Evolutionary conservation across 2,113 vertebrate genomes (phyloP).

Genomic region (Raja brachyura): DNA sequence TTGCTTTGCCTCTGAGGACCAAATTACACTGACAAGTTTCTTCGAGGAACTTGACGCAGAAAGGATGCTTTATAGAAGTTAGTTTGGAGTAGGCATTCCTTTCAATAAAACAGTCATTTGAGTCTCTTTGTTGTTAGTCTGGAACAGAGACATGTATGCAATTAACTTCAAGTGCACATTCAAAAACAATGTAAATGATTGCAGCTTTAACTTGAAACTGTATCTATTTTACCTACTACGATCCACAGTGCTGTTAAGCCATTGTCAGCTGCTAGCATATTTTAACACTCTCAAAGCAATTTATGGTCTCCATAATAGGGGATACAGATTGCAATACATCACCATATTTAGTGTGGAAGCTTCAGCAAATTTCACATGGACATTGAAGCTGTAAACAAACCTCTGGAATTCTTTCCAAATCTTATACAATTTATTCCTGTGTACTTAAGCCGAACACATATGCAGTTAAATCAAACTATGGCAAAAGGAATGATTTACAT

Average conservation of each 20-base stretch:
- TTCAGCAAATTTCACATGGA: constrained; percentile 17
- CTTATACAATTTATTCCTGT: not conserved
- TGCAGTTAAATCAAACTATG: not conserved
- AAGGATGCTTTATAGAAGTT: not conserved
- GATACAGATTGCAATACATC: not conserved
- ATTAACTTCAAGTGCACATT: constrained; percentile 36
- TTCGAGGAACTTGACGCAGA: not conserved
- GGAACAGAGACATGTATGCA: not conserved
- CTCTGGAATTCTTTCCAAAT: not conserved
- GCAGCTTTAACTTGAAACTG: not conserved
- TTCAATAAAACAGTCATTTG: constrained; percentile 20
- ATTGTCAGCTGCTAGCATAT: constrained; percentile 2
- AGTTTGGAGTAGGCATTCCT: not conserved
- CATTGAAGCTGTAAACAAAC: not conserved
- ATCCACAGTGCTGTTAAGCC: not conserved
- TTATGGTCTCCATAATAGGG: not conserved
- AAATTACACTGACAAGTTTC: not conserved
- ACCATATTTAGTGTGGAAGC: not conserved
- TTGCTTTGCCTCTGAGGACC: not conserved
- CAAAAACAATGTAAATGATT: constrained; percentile 1
- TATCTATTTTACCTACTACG: not conserved
- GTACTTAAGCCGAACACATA: not conserved
- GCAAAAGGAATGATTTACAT: not conserved
- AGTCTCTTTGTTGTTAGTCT: not conserved
- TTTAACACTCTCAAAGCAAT: not conserved